Conservation (phyloP, 2,888 invertebrate species). For the Cerastis rubricosa region DNA sequence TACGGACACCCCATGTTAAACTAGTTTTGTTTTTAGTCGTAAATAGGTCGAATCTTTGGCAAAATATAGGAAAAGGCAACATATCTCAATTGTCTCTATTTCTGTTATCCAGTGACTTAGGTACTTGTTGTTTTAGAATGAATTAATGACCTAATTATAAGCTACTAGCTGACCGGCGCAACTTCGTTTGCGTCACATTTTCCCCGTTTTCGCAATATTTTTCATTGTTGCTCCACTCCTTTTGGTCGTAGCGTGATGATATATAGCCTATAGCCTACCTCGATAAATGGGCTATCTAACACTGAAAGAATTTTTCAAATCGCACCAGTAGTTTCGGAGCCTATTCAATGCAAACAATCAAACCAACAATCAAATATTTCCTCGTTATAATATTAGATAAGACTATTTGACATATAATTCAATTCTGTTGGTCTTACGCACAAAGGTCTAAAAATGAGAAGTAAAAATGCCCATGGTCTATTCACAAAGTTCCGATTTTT, state of each 20-base stretch:
- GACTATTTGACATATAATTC: not conserved
- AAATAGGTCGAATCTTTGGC: not conserved
- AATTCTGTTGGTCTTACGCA: not conserved
- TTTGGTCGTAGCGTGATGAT: too few species aligned
- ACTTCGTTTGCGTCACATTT: too few species aligned
- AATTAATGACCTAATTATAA: not conserved
- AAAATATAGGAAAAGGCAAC: not conserved
- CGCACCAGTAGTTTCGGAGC: too few species aligned
- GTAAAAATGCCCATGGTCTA: not conserved
- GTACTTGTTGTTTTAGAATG: not conserved
- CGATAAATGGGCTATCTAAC: too few species aligned
- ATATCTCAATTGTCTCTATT: not conserved
- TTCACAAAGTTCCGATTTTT: not conserved
- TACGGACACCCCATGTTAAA: not conserved
- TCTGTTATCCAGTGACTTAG: not conserved
- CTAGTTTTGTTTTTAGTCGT: not conserved
- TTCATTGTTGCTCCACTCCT: too few species aligned
- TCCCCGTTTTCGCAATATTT: too few species aligned
- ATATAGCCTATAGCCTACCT: too few species aligned
- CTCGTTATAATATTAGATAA: too few species aligned
- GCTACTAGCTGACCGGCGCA: too few species aligned
- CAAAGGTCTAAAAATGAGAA: not conserved
- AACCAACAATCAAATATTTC: too few species aligned
- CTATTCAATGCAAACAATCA: too few species aligned
- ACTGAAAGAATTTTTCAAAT: too few species aligned